These are phyloP conservation scores for Scolopax rusticola DNA, from an alignment of 2,797 vertebrate species.

Conservation along the genomic window DNA sequence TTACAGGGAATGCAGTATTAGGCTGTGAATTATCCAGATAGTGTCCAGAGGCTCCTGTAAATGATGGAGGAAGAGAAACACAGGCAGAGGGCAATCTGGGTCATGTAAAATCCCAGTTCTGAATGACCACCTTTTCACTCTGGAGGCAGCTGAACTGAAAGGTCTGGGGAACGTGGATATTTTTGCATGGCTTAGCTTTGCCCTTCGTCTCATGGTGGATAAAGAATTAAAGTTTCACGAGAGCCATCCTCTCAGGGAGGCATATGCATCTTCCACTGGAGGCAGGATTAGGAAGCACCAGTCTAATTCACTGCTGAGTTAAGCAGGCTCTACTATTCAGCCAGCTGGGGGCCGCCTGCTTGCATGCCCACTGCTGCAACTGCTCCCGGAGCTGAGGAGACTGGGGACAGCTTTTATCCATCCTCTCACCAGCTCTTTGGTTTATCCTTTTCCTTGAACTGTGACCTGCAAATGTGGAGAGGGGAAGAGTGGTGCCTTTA, in stretches of 20 bases:
- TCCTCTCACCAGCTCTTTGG: background rate
- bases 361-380: background rate
- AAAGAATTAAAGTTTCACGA: background rate
- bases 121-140: background rate
- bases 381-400: rapidly evolving
- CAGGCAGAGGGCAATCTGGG: background rate
- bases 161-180: background rate
- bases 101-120: background rate
- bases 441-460: background rate
- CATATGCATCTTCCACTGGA: background rate
- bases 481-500: background rate
- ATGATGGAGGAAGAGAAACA: background rate
- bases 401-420: background rate
- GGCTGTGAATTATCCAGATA: background rate
- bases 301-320: background rate
- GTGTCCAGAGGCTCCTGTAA: background rate
- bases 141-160: rapidly evolving
- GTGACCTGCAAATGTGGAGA: background rate
- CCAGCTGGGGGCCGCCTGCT: background rate
- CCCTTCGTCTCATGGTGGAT: background rate
- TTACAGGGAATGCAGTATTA: background rate
- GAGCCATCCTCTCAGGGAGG: background rate
- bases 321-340: background rate
- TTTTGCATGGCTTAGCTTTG: background rate
- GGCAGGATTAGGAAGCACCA: background rate